Base-by-base conservation (phyloP, 37 sponge, comb jelly and placozoan species). In the Corticium candelabrum region DNA sequence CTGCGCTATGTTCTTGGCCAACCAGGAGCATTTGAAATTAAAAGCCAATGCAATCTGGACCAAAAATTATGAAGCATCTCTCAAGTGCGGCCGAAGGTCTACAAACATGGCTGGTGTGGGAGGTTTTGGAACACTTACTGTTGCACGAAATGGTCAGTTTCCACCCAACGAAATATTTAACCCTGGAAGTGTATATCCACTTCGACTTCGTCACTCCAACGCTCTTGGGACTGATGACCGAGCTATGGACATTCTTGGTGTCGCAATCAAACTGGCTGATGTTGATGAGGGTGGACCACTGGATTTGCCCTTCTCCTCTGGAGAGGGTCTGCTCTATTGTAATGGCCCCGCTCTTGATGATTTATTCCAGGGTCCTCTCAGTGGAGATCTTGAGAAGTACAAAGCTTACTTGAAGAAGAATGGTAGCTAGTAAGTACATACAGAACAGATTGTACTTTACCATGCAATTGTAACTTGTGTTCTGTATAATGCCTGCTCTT, bases 201-300 rank as follows among this genome's bases (percentile, higher is more conserved):
- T 50, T 50, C 62, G 79, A 68, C 72, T 68, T 69, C 79, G 41
- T 78, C 71, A 68, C 79, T 36, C 72, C 67, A 29, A 68, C 71
- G 30, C 57, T 27, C n/a, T n/a, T 29, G 21, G 15, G 62, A 4
- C n/a, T 32, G 11, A 50, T 21, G 62, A 50, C 21, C 62, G 62
- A 21, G 11, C 15, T 50, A 11, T 50, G 15, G 62, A 50, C 21
- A 50, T 50, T 27, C 62, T 11, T 21, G 62, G 62, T 21, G 62
- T 50, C 62, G 62, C 62, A 21, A 11, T 50, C 62, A 50, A 50
- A 21, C 21, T 50, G 15, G 62, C 62, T 21, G 62, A 50, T 21
- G 62, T 50, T 21, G 62, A 50, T 21, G 62, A 50, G 21, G 62
- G 62, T 21, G 62, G 62, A 27, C 62, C 62, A 21, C 62, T 50